Percentiles rank a stretch among this genome's conserved stretches.
These are phyloP conservation scores for Pammene aurita DNA, from an alignment of 2,888 invertebrate genomes.

Conservation along the genomic window DNA sequence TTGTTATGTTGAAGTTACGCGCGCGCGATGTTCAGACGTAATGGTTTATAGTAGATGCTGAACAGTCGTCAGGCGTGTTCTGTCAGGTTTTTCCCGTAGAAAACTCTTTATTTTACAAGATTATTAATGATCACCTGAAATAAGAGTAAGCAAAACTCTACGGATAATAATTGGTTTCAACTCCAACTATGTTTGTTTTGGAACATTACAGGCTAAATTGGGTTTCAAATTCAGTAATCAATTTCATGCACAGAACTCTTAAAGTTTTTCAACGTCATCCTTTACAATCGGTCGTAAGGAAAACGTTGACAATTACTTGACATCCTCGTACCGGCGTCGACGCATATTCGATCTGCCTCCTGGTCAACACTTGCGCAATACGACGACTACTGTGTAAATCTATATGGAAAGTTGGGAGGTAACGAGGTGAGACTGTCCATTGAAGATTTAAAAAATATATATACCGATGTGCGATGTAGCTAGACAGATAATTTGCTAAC, in stretches of 20 bases:
- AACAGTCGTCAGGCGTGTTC: background rate
- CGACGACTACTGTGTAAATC: slow-evolving; percentile 7
- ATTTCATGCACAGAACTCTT: too few species aligned
- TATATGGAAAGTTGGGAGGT: background rate
- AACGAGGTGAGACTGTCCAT: background rate
- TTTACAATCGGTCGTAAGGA: slow-evolving; percentile 1
- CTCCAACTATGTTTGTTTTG: too few species aligned
- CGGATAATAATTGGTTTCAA: too few species aligned
- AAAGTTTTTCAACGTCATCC: background rate
- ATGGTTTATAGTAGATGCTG: background rate
- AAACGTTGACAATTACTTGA: background rate
- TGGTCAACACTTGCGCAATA: slow-evolving; percentile 18
- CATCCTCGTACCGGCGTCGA: background rate
- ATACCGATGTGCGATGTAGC: too few species aligned
- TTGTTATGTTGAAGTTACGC: slow-evolving; percentile 22
- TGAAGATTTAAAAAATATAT: background rate
- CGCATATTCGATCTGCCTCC: background rate
- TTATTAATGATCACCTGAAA: background rate
- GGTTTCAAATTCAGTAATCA: too few species aligned
- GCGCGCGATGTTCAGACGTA: background rate
- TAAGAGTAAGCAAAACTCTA: too few species aligned
- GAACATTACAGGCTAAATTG: too few species aligned
- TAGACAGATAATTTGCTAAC: too few species aligned
- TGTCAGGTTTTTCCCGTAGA: background rate
- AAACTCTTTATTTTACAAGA: background rate